Base-by-base conservation (phyloP, 2,797 vertebrate species). In the Etheostoma nigrum region DNA sequence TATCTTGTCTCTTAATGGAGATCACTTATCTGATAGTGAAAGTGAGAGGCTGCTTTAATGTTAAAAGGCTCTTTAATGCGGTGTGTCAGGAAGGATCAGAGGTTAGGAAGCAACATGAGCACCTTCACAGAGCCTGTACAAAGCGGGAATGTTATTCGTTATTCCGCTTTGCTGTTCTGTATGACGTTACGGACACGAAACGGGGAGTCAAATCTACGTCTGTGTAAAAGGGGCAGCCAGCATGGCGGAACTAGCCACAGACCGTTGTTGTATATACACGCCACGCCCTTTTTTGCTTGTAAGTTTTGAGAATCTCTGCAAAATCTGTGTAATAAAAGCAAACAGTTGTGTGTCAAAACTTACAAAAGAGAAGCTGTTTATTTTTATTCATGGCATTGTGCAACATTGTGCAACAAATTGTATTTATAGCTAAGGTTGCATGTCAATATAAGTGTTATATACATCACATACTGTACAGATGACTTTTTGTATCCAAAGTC, bases 1-100 rank as follows among this genome's bases (percentile, higher is more conserved):
- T 79, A 68, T 70, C 69, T 74, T 67, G 79, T 62, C 71, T 82
- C 40, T 74, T 15, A 76, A 80, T 67, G 79, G 62, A 84, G 76
- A 85, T 89, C 71, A 51, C 76, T 84, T 74, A 9, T 78, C 76
- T 25, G 70, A 81, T 76, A 75, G 73, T 40, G 57, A 82, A 73
- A 68, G 62, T 13, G 47, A 55, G 68, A 86, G 45, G 33, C 67
- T 27, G 76, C 75, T 81, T 85, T 77, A 74, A 81, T 84, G 86
- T 86, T 81, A 66, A 91, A 91, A 86, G 72, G 57, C 76, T 82
- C 76, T 78, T 70, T 81, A 88, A 89, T 79, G 74, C 27, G 48
- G 67, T 72, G 64, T 86, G 88, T 90, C 86, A 79, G 82, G 52
- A 54, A 5, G 66, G 85, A 85, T 90, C 75, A 79, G 58, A 83